Percentiles rank a stretch among this genome's conserved stretches.
These are phyloP conservation scores for Halcyon chelicuti DNA, from an alignment of 2,797 vertebrate species.

Conservation along the genomic window DNA sequence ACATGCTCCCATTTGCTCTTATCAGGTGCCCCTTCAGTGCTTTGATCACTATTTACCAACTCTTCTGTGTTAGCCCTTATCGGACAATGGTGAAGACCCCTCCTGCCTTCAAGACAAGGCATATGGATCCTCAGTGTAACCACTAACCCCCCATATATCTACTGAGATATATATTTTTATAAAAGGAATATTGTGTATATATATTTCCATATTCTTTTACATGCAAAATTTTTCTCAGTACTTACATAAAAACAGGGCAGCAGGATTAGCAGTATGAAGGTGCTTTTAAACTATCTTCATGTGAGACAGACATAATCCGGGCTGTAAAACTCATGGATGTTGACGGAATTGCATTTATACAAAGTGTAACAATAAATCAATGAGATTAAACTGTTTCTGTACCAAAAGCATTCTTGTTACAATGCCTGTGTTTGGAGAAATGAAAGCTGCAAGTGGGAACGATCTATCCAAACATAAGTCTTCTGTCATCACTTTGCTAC, in stretches of 20 bases:
- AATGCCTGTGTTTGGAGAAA: background rate
- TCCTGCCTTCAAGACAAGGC: background rate
- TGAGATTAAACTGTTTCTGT: background rate
- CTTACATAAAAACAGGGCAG: background rate
- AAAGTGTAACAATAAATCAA: background rate
- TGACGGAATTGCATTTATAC: background rate
- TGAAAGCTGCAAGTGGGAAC: background rate
- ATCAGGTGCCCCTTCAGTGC: background rate
- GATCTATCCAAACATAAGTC: background rate
- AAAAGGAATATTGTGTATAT: background rate
- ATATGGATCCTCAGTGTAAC: background rate
- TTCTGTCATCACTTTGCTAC: background rate
- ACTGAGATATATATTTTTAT: background rate
- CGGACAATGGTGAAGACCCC: background rate
- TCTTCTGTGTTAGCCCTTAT: fast-evolving
- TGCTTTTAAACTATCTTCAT: background rate
- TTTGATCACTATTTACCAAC: background rate
- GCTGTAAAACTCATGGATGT: background rate
- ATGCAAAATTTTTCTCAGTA: background rate
- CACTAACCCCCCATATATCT: background rate
- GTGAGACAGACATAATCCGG: background rate
- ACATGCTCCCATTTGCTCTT: background rate
- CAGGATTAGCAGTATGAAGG: background rate
- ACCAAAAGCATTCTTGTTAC: background rate
- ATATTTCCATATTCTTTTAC: background rate